phyloP scores from a whole-genome alignment of 2,797 vertebrate genomes.

The Glossophaga mutica region DNA sequence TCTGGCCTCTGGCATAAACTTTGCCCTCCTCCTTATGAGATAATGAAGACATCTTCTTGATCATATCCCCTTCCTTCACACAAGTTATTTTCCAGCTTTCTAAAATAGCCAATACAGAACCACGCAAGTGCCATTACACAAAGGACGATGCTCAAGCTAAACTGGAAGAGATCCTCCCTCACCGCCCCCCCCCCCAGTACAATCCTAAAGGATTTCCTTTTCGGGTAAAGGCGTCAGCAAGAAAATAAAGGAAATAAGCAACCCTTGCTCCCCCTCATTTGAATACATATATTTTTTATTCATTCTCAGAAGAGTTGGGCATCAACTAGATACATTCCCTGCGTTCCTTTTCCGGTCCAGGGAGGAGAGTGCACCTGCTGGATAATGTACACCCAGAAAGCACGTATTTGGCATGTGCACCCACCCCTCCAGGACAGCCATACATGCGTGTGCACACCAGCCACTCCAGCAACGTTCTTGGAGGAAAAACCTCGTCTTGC shows the following conservation, averaged over 20 bases:
- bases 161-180: neutral
- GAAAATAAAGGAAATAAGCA: constrained; percentile 34
- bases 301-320: constrained; percentile 32
- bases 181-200: neutral
- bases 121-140: constrained; percentile 26
- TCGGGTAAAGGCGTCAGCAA: constrained; percentile 22
- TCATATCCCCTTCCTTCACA: constrained; percentile 62
- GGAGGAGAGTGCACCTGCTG: neutral
- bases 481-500: constrained; percentile 4
- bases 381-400: neutral
- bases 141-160: neutral
- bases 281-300: neutral
- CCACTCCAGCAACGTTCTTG: neutral
- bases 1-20: constrained; percentile 69
- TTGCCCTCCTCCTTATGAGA: constrained; percentile 57
- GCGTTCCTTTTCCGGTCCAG: neutral
- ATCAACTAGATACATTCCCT: neutral
- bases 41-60: constrained; percentile 74
- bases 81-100: constrained; percentile 68
- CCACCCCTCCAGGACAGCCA: neutral
- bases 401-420: neutral
- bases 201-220: constrained; percentile 44
- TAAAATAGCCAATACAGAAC: constrained; percentile 52
- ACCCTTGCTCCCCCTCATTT: neutral
- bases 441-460: neutral